These are phyloP conservation scores for Rhorus exstirpatorius DNA, from an alignment of 2,888 invertebrate species.

Conservation along the genomic window DNA sequence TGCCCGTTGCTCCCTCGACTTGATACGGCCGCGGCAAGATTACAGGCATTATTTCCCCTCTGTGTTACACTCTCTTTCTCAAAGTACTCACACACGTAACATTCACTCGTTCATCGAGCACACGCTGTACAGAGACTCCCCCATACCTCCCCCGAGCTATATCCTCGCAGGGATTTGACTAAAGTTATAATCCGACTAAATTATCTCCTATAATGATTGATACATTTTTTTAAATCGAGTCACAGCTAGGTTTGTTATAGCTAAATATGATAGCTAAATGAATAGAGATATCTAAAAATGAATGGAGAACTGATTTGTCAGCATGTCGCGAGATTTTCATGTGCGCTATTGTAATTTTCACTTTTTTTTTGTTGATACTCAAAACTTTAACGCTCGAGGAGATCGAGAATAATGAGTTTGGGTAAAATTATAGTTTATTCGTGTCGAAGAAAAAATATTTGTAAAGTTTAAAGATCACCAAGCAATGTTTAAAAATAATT, in stretches of 20 bases:
- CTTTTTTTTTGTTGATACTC: background rate
- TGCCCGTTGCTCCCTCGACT: slow-evolving; percentile 64
- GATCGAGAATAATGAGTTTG: too few relatives aligned
- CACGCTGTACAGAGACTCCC: background rate
- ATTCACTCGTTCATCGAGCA: background rate
- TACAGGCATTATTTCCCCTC: slow-evolving; percentile 73
- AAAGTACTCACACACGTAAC: slow-evolving; percentile 6
- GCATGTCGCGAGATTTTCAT: background rate
- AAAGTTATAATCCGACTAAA: slow-evolving; percentile 40
- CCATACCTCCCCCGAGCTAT: background rate
- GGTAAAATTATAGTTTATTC: too few relatives aligned
- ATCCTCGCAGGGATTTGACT: slow-evolving; percentile 10
- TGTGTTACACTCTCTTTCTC: slow-evolving; percentile 70
- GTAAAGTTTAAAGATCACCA: background rate
- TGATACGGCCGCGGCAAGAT: slow-evolving; percentile 66
- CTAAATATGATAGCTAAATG: too few relatives aligned
- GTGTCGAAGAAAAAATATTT: background rate
- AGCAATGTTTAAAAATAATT: too few relatives aligned
- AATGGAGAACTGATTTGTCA: background rate
- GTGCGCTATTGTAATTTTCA: background rate
- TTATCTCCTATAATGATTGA: slow-evolving; percentile 17
- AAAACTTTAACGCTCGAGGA: too few relatives aligned
- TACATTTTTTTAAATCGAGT: slow-evolving; percentile 20
- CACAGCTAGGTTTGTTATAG: background rate
- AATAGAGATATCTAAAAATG: background rate